phyloP scores from a whole-genome alignment of 1,140 invertebrate species.

The Aphelenchoides avenae region DNA sequence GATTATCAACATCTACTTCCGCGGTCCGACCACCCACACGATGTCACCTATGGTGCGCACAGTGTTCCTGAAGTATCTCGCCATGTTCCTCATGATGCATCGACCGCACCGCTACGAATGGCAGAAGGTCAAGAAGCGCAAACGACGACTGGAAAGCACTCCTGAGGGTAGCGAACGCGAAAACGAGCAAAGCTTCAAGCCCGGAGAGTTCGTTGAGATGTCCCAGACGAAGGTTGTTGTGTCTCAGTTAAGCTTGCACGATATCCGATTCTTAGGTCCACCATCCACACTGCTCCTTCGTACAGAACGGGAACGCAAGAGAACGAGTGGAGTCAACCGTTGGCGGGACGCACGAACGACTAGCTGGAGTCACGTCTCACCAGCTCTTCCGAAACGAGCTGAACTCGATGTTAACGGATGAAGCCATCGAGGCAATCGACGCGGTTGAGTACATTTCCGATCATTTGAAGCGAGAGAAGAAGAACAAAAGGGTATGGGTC shows the following conservation, averaged over 20 bases:
- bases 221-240: conserved; percentile 6
- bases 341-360: background rate
- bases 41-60: conserved; percentile 90
- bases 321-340: background rate
- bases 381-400: background rate
- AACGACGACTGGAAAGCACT: background rate
- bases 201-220: conserved; percentile 9
- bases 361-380: background rate
- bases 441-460: conserved; percentile 27
- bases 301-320: background rate
- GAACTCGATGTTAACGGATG: conserved; percentile 12
- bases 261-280: conserved; percentile 5
- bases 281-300: conserved; percentile 18
- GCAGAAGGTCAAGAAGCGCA: conserved; percentile 54
- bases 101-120: conserved; percentile 25
- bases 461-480: conserved; percentile 21
- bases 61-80: conserved; percentile 72
- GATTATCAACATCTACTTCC: conserved; percentile 97
- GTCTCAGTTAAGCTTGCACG: conserved; percentile 1
- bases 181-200: conserved; percentile 8
- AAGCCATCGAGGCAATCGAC: conserved; percentile 22
- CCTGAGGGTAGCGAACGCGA: conserved; percentile 7
- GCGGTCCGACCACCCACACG: conserved; percentile 77
- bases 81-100: conserved; percentile 40
- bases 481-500: conserved; percentile 17